Percentiles rank a stretch among this genome's conserved stretches.
These are phyloP conservation scores for Mnemiopsis leidyi DNA, from an alignment of 37 sponge, comb jelly and placozoan species.

Conservation along the genomic window DNA sequence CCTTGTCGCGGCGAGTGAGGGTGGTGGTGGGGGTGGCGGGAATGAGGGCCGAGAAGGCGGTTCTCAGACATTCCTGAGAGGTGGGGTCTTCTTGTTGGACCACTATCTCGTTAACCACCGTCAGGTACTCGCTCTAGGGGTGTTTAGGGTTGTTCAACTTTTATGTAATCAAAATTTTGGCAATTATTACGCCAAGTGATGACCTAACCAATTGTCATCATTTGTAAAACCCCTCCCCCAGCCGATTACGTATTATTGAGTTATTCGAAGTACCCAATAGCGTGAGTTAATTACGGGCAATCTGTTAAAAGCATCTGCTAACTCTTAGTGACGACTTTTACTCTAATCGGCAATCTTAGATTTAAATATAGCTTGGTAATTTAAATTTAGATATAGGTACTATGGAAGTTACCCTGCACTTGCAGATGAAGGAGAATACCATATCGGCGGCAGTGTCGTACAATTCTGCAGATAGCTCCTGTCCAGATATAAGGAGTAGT, in stretches of 20 bases:
- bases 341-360: too few relatives aligned
- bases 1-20: conserved; percentile 50
- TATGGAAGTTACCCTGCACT: conserved; percentile 41
- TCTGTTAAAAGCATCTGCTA: too few relatives aligned
- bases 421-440: conserved; percentile 62
- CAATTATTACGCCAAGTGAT: too few relatives aligned
- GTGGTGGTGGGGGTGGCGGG: conserved; percentile 34
- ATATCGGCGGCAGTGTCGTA: conserved; percentile 61
- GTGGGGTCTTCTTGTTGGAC: neutral
- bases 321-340: too few relatives aligned
- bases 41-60: conserved; percentile 50
- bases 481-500: conserved; percentile 22
- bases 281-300: too few relatives aligned
- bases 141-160: neutral
- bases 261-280: too few relatives aligned
- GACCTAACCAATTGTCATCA: too few relatives aligned
- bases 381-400: too few relatives aligned
- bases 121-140: conserved; percentile 30
- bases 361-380: too few relatives aligned
- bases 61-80: conserved; percentile 55
- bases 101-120: conserved; percentile 47
- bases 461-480: conserved; percentile 41
- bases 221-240: too few relatives aligned
- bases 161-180: neutral
- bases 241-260: too few relatives aligned